A percentile compares a stretch with the other conserved stretches of the same genome.
phyloP scores from a whole-genome alignment of 2,797 vertebrate species.

The Erpetoichthys calabaricus region DNA sequence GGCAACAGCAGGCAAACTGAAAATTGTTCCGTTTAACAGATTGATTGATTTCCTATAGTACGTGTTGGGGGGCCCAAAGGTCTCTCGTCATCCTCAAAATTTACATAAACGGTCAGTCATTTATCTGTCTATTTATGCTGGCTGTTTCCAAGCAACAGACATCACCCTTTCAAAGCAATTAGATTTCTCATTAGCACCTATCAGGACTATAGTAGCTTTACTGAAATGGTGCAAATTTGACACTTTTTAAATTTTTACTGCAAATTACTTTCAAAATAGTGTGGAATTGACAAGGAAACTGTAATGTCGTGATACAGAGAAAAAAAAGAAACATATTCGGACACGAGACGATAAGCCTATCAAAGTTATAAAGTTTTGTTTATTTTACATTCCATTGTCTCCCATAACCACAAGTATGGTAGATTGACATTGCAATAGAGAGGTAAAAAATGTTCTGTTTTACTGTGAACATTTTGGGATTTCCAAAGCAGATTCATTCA shows the following conservation, averaged over 20 bases:
- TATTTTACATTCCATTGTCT: too few relatives aligned
- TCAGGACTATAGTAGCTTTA: constrained; percentile 22
- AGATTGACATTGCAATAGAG: too few relatives aligned
- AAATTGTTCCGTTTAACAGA: constrained; percentile 18
- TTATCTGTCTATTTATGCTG: constrained; percentile 25
- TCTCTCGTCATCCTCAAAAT: constrained; percentile 25
- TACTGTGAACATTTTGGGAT: too few relatives aligned
- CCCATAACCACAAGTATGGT: too few relatives aligned
- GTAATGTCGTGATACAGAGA: too few relatives aligned
- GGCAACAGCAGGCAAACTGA: constrained; percentile 12
- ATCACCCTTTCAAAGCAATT: constrained; percentile 40
- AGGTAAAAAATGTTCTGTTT: too few relatives aligned
- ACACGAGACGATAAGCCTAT: too few relatives aligned
- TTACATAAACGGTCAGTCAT: constrained; percentile 27
- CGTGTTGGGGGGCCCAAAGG: constrained; percentile 11
- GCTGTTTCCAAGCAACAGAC: constrained; percentile 55
- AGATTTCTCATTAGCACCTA: constrained; percentile 32
- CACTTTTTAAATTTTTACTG: not conserved
- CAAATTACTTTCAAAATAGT: too few relatives aligned
- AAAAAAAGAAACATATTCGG: too few relatives aligned
- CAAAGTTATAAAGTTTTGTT: too few relatives aligned
- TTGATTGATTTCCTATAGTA: constrained; percentile 28
- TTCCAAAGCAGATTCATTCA: too few relatives aligned
- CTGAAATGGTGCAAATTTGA: constrained; percentile 18
- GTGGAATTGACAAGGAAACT: too few relatives aligned